phyloP scores from a whole-genome alignment of 2,113 vertebrate genomes.

The Rynchops niger region DNA sequence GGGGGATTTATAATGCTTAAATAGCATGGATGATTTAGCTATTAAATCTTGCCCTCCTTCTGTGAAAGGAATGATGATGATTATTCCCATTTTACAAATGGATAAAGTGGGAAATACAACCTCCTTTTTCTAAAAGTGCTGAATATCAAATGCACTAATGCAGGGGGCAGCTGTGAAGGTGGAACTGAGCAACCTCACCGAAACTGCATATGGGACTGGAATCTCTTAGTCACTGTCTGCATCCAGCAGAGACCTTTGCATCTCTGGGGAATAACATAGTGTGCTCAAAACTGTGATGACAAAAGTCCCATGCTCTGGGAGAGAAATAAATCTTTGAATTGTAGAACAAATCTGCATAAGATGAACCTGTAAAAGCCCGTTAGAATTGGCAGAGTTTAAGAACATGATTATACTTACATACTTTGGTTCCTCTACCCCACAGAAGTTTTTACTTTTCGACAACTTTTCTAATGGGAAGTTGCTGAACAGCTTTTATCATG shows the following conservation, averaged over 20 bases:
- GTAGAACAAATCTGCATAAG: background rate
- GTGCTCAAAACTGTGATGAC: background rate
- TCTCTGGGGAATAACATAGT: background rate
- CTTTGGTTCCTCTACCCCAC: background rate
- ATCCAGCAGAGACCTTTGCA: background rate
- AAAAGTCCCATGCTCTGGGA: background rate
- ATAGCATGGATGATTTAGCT: background rate
- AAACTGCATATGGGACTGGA: background rate
- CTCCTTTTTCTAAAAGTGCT: background rate
- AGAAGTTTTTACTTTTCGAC: background rate
- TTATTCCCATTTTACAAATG: background rate
- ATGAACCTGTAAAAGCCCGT: background rate
- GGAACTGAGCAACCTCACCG: background rate
- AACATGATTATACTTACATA: background rate
- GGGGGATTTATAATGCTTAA: background rate
- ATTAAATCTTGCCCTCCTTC: background rate
- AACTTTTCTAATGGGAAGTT: background rate
- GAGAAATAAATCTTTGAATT: background rate
- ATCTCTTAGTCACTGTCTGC: background rate
- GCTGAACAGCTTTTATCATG: background rate
- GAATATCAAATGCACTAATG: background rate
- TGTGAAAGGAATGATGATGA: fast-evolving
- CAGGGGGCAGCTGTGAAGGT: background rate
- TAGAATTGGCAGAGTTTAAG: background rate
- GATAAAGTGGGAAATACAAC: background rate